Base-by-base conservation (phyloP, 2,113 vertebrate species). In the Sciurus niger region DNA sequence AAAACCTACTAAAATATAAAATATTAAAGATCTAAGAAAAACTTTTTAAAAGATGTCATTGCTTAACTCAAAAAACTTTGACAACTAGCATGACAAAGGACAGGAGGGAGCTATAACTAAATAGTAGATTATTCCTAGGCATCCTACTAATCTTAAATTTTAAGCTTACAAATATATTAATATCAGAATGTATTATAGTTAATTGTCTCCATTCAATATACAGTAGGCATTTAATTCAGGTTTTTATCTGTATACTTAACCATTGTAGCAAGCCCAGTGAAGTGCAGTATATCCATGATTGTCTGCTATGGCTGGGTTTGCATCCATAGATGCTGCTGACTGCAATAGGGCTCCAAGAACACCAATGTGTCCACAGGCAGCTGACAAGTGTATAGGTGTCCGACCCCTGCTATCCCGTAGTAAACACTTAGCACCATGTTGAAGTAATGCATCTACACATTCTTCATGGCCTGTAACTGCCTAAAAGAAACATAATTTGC, bases 191-290 rank as follows among this genome's bases (percentile, higher is more conserved):
- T 25, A 14, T 30, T 70, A 78, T 1, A 73, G 46, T 18, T 37
- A 65, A 18, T 2, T 89, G 34, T 94, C 22, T 63, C 70, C 72
- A 67, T 2, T 63, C 53, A 34, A 32, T 25, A 89, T 22, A 32
- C 9, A 89, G 78, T 0, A 40, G 55, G 34, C 34, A 96, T 22
- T 79, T 83, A 89, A 37, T 18, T 18, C 6, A 83, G 28, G 37
- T 60, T 60, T 96, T 34, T 72, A 58, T 76, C 51, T 73, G 60
- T 93, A 74, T 96, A 98, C 98, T 98, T 98, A 99, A 99, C 99
- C 99, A 76, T 99, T 99, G 96, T 99, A 99, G 98, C 99, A 99
- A 98, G 99, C 99, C 99, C 99, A 99, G 86, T 99, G 99, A 96
- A 99, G 99, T 18, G 99, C 99, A 30, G 99, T 99, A 76, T 99